Evolutionary conservation across 2,113 vertebrate genomes (phyloP), one percentile per base, ranked within the genome.

Genomic region (Xenopus laevis): DNA sequence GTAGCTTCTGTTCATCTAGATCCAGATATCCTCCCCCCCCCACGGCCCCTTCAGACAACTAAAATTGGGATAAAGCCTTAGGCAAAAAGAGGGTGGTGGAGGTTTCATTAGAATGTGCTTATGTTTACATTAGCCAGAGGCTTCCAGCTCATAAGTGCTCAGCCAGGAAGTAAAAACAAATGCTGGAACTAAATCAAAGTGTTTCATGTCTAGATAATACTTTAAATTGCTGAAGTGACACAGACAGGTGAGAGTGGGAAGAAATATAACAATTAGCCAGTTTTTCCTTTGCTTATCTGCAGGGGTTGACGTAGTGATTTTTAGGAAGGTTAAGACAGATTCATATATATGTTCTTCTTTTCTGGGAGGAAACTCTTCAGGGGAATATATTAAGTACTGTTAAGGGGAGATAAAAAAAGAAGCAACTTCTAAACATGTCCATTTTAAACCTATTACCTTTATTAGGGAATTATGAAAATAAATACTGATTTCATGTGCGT

Each of bases 111-210:
- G 82, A 80, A 81, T 69, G 74, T 8, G 74, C 79, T 30, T 78
- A 81, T 84, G 83, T 83, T 86, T 84, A 79, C 77, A 81, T 83
- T 77, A 65, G 85, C 83, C 83, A 75, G 81, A 83, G 81, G 83
- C 80, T 78, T 74, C 71, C 79, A 67, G 66, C 74, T 59, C 78
- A 52, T 68, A 74, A 79, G 64, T 44, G 71, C 75, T 80, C 33
- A 18, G 80, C 80, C 79, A 82, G 84, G 85, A 87, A 87, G 80
- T 79, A 80, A 79, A 80, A 78, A 82, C 55, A 65, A 81, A 71
- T 78, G 74, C 70, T 71, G 79, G 80, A 81, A 78, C 27, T 61
- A 71, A 82, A 80, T 74, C 70, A 75, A 16, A 81, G 68, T 77
- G 0, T 71, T 79, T 84, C 69, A 57, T 61, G 74, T 47, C 64